These are phyloP conservation scores for Schizaphis graminum DNA, from an alignment of 2,888 invertebrate species.

Conservation along the genomic window DNA sequence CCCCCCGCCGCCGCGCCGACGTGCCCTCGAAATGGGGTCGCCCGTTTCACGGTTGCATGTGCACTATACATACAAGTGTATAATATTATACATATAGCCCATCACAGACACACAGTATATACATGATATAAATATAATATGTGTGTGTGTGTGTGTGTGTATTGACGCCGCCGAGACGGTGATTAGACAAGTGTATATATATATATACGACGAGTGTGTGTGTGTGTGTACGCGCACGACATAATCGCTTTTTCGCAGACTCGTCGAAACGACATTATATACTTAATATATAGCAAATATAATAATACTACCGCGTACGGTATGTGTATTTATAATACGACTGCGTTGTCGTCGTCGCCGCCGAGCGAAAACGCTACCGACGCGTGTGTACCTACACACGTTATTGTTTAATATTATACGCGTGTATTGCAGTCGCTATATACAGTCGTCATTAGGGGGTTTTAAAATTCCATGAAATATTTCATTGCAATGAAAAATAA, in stretches of 20 bases:
- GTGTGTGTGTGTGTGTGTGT: background rate
- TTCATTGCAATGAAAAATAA: no score
- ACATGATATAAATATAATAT: background rate
- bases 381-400: no score
- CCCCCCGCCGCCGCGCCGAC: background rate
- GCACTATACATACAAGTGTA: constrained; percentile 13
- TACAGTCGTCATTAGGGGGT: no score
- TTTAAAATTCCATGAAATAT: no score
- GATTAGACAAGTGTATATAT: background rate
- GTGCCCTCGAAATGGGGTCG: constrained; percentile 63
- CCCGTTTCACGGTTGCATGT: constrained; percentile 60
- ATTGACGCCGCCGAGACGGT: background rate
- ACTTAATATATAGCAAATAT: background rate
- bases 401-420: no score
- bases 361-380: no score
- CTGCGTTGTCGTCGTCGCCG: no score
- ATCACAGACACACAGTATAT: background rate
- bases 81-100: background rate
- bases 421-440: no score
- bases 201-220: background rate
- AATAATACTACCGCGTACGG: background rate
- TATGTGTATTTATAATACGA: no score
- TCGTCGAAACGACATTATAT: constrained; percentile 6
- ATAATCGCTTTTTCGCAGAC: constrained; percentile 44
- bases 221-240: background rate